Base-by-base conservation (phyloP, 2,113 vertebrate genomes). In the Aepyceros melampus region DNA sequence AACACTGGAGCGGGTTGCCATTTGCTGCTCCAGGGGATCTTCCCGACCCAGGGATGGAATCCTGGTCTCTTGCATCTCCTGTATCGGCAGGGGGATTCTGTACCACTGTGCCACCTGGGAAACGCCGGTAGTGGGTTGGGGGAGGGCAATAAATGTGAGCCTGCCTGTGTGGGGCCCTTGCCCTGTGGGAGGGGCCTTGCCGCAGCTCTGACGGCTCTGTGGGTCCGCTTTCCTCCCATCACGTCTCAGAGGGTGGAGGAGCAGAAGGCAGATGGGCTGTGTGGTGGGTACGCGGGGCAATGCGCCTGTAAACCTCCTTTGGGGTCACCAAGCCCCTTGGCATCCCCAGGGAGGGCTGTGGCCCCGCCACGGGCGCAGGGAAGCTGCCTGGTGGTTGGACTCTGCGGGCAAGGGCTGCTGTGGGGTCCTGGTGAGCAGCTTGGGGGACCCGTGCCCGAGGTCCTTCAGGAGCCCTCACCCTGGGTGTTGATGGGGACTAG, bases 341-440 rank as follows among this genome's bases (percentile, higher is more conserved):
- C 5, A 0, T 17, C 58, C 25, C 43, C n/a, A 2, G 33, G 2
- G 17, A 1, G 10, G 60, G 14, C 31, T 19, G 9, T 1, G 0
- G 58, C 43, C 31, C 13, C 1, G 33, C 6, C 0, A 6, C 16
- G 19, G 71, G 36, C 0, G 23, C 0, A 7, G 4, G 86, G 62
- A 55, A 64, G 64, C 21, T 3, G 43, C 16, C 60, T 6, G 67
- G 36, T 4, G 56, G 51, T 33, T 31, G 2, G 45, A 3, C 19
- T n/a, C 91, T 47, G 51, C 9, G 40, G 23, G 23, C n/a, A 40
- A 29, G 10, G 7, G 1, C 47, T 64, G 12, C 60, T 43, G 8
- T 0, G 2, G 62, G 62, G 33, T 29, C 62, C 71, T 15, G 19
- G 51, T 11, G 81, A 29, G 58, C 62, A 12, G 5, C 12, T 1